Evolutionary conservation across 2,888 invertebrate species (phyloP), one percentile per base, ranked within the genome.

Genomic region (Drosophila austrosaltans): DNA sequence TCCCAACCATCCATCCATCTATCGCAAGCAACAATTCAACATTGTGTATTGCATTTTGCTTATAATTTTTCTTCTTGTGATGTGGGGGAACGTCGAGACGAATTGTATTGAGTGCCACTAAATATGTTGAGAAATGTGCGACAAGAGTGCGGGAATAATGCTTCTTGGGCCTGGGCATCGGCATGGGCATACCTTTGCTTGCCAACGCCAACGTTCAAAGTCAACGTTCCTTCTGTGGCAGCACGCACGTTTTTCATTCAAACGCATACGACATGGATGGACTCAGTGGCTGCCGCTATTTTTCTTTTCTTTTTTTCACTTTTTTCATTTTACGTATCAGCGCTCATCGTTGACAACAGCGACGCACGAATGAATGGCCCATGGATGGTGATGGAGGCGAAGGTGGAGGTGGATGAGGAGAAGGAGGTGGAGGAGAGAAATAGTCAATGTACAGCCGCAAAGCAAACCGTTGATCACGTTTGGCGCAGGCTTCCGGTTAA

Each of bases 401-500:
- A 73, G 85, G 42, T 20, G n/a, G 10, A 66, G 78, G 66, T 66
- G 65, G 44, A 63, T 67, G 70, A 83, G 77, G 72, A 69, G 78
- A 69, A 44, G 69, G 22, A 16, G 42, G 2, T 20, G 20, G 22
- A 32, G 44, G 2, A 36, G 64, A 64, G 70, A 42, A 58, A 62
- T 36, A 64, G 48, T 68, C 36, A 66, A 63, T 65, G 81, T 81
- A 87, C 78, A 89, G 91, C 91, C 89, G 87, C 90, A 79, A 81
- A 88, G 75, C 81, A 80, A 89, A 87, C 91, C 77, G 89, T 87
- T 90, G 91, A 91, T 91, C 91, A 91, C 90, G 91, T 91, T 91
- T 91, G 90, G 90, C 89, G 84, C 87, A 91, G 91, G 91, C 91
- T 91, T 91, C 91, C 91, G 91, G 91, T 91, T 90, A 91, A 85